Evolutionary conservation across 2,113 vertebrate species (phyloP), one percentile per base, ranked within the genome.

Genomic region (Myrmecobius fasciatus): DNA sequence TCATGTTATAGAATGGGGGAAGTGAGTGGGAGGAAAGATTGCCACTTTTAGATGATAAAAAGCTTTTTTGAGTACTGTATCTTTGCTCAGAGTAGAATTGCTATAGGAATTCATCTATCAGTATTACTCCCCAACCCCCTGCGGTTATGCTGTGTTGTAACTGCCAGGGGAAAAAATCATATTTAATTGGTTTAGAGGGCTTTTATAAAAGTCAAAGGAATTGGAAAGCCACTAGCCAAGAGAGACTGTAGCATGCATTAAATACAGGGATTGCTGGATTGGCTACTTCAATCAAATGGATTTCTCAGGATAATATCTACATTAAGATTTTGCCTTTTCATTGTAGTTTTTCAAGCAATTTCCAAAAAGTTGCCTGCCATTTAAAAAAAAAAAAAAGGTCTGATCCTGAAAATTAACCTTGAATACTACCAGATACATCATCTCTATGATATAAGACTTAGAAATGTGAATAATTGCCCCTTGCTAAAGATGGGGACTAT

Each of bases 371-470:
- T 52, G 43, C 93, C n/a, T 48, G 36, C 31, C 54, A 22, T 83
- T 51, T 3, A 48, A 48, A 48, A 48, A 48, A 48, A 51, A 51
- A 51, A 51, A 5, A 48, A 49, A 92, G 94, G 96, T 93, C 89
- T 54, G 93, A 25, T n/a, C 67, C 56, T 96, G 83, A 93, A 94
- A 89, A 92, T n/a, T 93, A 92, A 83, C 1, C n/a, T 96, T 96
- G 89, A 92, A 95, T 20, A 31, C 96, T 90, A 91, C 90, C 95
- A 95, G 89, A 93, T 90, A 92, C 88, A 89, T 93, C 52, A 43
- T 83, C n/a, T 83, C 67, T 20, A 83, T 96, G 93, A 96, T 91
- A 95, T 95, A 93, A 96, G 94, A 94, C 93, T 94, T 12, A 89
- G 90, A 91, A 91, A 92, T 89, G 17, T 54, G 56, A 97, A 91